These are phyloP conservation scores for Agrilus mali DNA, from an alignment of 2,888 invertebrate genomes.

Conservation along the genomic window DNA sequence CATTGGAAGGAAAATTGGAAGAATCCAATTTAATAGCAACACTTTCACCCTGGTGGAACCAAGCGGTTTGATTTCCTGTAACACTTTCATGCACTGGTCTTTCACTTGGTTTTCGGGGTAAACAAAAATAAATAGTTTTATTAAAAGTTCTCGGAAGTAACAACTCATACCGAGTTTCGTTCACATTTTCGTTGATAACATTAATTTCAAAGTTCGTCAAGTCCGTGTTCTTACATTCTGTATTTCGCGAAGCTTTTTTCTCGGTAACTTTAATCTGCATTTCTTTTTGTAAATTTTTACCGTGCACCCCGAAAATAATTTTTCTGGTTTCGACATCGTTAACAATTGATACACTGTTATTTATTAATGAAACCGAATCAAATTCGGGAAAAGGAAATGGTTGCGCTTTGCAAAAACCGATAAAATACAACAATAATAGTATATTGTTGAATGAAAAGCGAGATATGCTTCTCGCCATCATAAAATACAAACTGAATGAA, in stretches of 20 bases:
- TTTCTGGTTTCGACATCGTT: slow-evolving; percentile 21
- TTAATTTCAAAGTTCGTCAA: slow-evolving; percentile 20
- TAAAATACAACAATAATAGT: slow-evolving; percentile 15
- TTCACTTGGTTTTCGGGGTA: slow-evolving; percentile 18
- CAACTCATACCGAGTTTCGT: slow-evolving; percentile 22
- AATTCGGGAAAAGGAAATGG: slow-evolving; percentile 17
- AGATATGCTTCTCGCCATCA: slow-evolving; percentile 30
- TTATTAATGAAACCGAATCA: slow-evolving; percentile 15
- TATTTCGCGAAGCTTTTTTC: slow-evolving; percentile 20
- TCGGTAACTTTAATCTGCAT: slow-evolving; percentile 25
- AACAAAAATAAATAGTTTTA: slow-evolving; percentile 28
- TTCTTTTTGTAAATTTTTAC: slow-evolving; percentile 24
- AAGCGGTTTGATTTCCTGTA: slow-evolving; percentile 15
- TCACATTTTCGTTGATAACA: slow-evolving; percentile 18
- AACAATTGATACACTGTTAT: slow-evolving; percentile 4
- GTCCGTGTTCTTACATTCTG: slow-evolving; percentile 21
- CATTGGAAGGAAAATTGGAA: slow-evolving; percentile 8
- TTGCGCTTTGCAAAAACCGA: slow-evolving; percentile 7
- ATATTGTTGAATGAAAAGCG: slow-evolving; percentile 19
- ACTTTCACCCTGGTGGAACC: slow-evolving; percentile 41
- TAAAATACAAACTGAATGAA: slow-evolving; percentile 17
- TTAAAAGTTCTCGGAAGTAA: slow-evolving; percentile 22
- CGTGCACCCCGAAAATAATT: slow-evolving; percentile 27
- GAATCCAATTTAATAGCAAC: slow-evolving; percentile 28
- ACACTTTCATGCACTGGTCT: background rate